A percentile compares a stretch with the other conserved stretches of the same genome.
Conservation (phyloP, 2,797 vertebrate genomes). For the Buphagus erythrorhynchus region DNA sequence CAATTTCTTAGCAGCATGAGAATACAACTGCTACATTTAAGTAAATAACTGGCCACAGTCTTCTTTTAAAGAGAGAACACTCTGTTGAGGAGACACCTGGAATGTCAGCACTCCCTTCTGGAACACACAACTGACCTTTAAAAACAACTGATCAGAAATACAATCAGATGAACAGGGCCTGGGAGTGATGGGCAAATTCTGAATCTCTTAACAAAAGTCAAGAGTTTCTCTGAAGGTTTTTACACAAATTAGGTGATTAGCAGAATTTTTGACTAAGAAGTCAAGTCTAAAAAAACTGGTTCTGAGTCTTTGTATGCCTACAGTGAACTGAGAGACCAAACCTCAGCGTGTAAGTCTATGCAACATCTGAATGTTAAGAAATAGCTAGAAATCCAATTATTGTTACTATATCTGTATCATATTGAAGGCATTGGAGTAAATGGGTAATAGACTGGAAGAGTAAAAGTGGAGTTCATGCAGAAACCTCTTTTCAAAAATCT, state of each 20-base stretch:
- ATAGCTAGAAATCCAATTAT: neutral
- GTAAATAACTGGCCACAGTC: neutral
- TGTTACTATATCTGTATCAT: neutral
- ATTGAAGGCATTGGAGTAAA: neutral
- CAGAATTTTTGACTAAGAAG: neutral
- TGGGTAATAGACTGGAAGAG: neutral
- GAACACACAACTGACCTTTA: neutral
- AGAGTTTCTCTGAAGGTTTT: neutral
- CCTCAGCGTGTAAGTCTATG: neutral
- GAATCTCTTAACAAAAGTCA: neutral
- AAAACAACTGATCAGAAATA: neutral
- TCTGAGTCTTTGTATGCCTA: neutral
- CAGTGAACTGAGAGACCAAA: neutral
- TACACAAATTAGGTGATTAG: neutral
- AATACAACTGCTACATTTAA: neutral
- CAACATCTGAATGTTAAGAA: neutral
- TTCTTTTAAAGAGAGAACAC: neutral
- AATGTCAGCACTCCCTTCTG: neutral
- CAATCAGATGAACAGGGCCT: neutral
- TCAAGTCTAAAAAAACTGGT: neutral
- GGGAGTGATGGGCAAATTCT: neutral
- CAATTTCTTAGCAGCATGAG: neutral
- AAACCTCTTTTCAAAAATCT: neutral
- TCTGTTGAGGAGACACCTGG: neutral
- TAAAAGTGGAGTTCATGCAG: neutral